These are phyloP conservation scores for Gymnopithys bicolor DNA, from an alignment of 2,797 vertebrate species.

Conservation along the genomic window DNA sequence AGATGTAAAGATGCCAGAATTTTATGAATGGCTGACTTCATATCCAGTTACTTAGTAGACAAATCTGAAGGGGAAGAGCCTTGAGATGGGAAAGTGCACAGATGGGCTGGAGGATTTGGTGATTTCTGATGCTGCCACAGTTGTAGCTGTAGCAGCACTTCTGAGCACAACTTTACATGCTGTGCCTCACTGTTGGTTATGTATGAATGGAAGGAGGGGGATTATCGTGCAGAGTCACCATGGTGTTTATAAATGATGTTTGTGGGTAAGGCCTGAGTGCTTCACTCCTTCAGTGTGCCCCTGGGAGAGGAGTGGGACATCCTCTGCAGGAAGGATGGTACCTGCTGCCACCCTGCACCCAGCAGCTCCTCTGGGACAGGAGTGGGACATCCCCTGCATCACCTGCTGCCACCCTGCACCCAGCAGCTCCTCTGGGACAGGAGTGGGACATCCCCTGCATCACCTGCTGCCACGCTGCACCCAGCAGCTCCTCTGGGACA, in stretches of 20 bases:
- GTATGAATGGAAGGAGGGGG: background rate
- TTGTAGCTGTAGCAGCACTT: background rate
- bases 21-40: background rate
- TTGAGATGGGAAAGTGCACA: fast-evolving
- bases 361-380: too few species aligned
- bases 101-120: background rate
- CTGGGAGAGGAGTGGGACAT: background rate
- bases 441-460: too few species aligned
- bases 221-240: background rate
- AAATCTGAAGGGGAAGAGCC: background rate
- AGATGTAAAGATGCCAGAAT: background rate
- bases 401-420: too few species aligned
- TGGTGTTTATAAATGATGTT: background rate
- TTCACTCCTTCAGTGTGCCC: background rate
- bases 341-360: too few species aligned
- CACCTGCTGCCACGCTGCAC: too few species aligned
- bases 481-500: too few species aligned
- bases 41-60: background rate
- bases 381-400: too few species aligned
- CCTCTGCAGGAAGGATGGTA: too few species aligned
- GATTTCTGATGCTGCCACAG: background rate
- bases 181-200: background rate
- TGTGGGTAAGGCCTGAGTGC: background rate
- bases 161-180: background rate
- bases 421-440: too few species aligned